phyloP scores from a whole-genome alignment of 2,888 invertebrate species.

The Sphecodes monilicornis region DNA sequence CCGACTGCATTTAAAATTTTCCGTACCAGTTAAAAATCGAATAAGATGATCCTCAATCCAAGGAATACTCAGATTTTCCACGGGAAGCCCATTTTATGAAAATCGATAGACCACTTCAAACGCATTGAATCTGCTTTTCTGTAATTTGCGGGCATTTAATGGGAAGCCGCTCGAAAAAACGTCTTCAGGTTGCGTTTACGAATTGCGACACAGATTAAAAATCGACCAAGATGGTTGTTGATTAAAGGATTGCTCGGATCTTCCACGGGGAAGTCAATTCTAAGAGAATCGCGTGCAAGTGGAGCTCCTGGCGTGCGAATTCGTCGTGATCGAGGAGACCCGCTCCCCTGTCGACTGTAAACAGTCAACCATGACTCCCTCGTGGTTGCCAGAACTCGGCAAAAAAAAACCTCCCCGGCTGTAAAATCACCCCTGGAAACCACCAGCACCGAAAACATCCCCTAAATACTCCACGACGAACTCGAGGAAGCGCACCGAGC shows the following conservation, averaged over 20 bases:
- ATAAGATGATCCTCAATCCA: too few relatives aligned
- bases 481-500: not conserved
- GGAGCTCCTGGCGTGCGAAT: not conserved
- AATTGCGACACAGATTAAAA: not conserved
- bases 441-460: not conserved
- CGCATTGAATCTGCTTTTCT: not conserved
- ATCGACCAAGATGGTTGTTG: not conserved
- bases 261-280: not conserved
- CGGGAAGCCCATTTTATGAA: too few relatives aligned
- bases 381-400: not conserved
- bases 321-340: not conserved
- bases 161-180: not conserved
- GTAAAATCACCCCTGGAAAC: not conserved
- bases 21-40: too few relatives aligned
- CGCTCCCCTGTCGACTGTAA: not conserved
- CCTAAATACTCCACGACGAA: not conserved
- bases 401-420: not conserved
- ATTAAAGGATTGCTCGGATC: not conserved
- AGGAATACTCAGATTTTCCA: too few relatives aligned
- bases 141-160: not conserved
- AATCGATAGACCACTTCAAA: not conserved
- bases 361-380: slow-evolving; percentile 9
- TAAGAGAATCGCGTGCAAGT: not conserved
- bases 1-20: too few relatives aligned
- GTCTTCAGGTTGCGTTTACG: not conserved